Percentiles rank a stretch among this genome's conserved stretches.
These are phyloP conservation scores for Hapalemur alaotrensis DNA, from an alignment of 2,797 vertebrate species.

Conservation along the genomic window DNA sequence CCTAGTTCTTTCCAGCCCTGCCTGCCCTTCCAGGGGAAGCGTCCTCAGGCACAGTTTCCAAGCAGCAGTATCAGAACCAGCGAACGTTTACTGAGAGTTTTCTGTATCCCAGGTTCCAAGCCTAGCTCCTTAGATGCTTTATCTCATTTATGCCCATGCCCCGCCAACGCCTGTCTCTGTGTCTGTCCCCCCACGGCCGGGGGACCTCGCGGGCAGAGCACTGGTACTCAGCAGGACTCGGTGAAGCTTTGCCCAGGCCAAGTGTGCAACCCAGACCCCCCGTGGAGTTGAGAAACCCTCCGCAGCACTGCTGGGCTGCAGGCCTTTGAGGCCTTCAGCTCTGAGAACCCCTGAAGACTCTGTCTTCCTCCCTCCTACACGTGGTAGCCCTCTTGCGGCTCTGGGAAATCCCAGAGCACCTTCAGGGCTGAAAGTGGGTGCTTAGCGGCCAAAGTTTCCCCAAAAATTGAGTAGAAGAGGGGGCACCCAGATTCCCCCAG, in stretches of 20 bases:
- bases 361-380: not conserved
- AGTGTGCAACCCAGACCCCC: not conserved
- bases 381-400: not conserved
- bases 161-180: not conserved
- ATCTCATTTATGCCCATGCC: too few species aligned
- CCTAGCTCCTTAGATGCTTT: not conserved
- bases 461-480: not conserved
- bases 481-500: not conserved
- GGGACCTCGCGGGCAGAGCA: not conserved
- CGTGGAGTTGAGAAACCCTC: not conserved
- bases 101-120: not conserved
- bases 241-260: not conserved
- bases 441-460: not conserved
- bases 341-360: not conserved
- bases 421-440: not conserved
- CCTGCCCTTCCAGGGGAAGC: not conserved
- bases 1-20: too few species aligned
- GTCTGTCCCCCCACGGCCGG: rapidly evolving
- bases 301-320: not conserved
- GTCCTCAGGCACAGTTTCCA: not conserved
- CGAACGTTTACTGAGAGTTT: not conserved
- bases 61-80: not conserved
- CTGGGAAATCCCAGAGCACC: constrained; percentile 17
- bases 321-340: not conserved
- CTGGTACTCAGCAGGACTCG: rapidly evolving